These are phyloP conservation scores for Sebastes melanostomus DNA, from an alignment of 2,797 vertebrate genomes.

Conservation along the genomic window DNA sequence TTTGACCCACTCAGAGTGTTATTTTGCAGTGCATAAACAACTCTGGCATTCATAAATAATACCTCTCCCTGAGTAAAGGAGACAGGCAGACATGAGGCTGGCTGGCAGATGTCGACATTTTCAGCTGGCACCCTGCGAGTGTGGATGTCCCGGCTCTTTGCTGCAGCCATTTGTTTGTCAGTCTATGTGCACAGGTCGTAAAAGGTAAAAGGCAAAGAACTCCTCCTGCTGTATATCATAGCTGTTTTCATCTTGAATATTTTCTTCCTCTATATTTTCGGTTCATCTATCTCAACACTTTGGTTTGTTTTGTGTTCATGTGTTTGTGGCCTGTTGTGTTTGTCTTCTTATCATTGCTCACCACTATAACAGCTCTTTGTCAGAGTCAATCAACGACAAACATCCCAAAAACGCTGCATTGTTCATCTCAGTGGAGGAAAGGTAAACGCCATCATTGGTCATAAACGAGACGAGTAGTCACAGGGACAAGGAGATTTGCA, in stretches of 20 bases:
- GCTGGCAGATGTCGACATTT: slow-evolving; percentile 26
- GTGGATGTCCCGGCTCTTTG: slow-evolving; percentile 8
- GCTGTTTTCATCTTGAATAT: background rate
- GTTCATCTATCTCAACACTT: background rate
- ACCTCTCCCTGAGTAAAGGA: slow-evolving; percentile 25
- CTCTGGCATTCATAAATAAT: slow-evolving; percentile 48
- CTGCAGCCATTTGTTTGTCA: slow-evolving; percentile 11
- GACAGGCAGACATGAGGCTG: slow-evolving; percentile 17
- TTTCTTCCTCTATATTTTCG: slow-evolving; percentile 1
- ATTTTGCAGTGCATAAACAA: slow-evolving; percentile 55
- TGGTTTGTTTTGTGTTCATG: background rate
- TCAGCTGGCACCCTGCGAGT: slow-evolving; percentile 5
- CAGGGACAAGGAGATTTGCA: slow-evolving; percentile 15
- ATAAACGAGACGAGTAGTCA: slow-evolving; percentile 21
- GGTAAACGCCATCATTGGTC: slow-evolving; percentile 34
- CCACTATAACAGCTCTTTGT: slow-evolving; percentile 13
- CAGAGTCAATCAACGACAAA: slow-evolving; percentile 18
- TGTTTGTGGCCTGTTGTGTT: background rate
- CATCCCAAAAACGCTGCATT: background rate
- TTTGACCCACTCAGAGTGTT: slow-evolving; percentile 36
- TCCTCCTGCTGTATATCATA: background rate
- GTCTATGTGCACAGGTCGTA: background rate
- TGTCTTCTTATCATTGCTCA: slow-evolving; percentile 23
- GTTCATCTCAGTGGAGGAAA: slow-evolving; percentile 22
- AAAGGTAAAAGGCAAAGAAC: background rate